phyloP scores from a whole-genome alignment of 2,888 invertebrate genomes.

The Eulithis testata region DNA sequence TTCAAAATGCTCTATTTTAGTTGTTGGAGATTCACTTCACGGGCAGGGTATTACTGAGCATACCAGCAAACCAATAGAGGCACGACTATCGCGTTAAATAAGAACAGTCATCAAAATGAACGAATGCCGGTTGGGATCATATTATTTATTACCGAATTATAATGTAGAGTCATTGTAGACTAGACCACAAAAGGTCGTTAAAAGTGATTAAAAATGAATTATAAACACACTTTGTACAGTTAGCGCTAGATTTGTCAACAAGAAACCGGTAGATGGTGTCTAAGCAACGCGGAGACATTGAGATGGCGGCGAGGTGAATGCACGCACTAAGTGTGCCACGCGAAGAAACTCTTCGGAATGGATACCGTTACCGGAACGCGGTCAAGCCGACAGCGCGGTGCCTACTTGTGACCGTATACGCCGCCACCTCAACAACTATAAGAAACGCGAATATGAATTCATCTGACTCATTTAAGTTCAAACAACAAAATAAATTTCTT shows the following conservation, averaged over 20 bases:
- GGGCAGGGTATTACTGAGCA: too few species aligned
- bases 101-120: too few species aligned
- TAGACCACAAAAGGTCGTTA: too few species aligned
- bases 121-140: too few species aligned
- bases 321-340: slow-evolving; percentile 83
- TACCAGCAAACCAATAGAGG: too few species aligned
- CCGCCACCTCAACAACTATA: slow-evolving; percentile 59
- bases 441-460: slow-evolving; percentile 35
- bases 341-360: slow-evolving; percentile 81
- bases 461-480: slow-evolving; percentile 13
- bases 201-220: too few species aligned
- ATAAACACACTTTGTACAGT: slow-evolving; percentile 9
- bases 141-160: too few species aligned
- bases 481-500: neutral
- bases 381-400: slow-evolving; percentile 77
- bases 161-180: too few species aligned
- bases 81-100: too few species aligned
- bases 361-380: slow-evolving; percentile 83
- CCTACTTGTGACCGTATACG: slow-evolving; percentile 51
- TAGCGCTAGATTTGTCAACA: slow-evolving; percentile 33
- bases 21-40: too few species aligned
- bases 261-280: slow-evolving; percentile 36
- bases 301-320: slow-evolving; percentile 81
- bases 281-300: slow-evolving; percentile 59
- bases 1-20: too few species aligned